Conservation (phyloP, 2,113 vertebrate genomes). For the Mesoclemmys tuberculata region DNA sequence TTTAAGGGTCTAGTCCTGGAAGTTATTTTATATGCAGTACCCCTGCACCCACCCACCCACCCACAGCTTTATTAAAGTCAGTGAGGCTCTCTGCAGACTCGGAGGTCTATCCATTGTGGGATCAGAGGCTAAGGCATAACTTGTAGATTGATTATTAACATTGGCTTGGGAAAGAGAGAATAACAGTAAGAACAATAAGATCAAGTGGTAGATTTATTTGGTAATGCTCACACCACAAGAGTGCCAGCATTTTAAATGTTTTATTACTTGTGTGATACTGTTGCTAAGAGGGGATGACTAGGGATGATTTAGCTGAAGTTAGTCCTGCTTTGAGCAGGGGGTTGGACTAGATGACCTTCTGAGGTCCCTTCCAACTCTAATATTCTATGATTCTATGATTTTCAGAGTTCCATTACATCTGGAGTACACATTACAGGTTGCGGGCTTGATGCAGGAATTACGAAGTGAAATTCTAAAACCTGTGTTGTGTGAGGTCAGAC, state of each 20-base stretch:
- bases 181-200: neutral
- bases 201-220: neutral
- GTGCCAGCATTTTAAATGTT: neutral
- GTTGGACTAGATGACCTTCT: too few relatives aligned
- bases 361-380: too few relatives aligned
- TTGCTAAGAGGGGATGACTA: neutral
- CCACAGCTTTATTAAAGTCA: neutral
- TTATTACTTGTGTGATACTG: neutral
- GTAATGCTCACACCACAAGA: neutral
- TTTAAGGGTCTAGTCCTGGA: neutral
- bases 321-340: too few relatives aligned
- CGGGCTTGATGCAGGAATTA: neutral
- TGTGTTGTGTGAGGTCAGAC: too few relatives aligned
- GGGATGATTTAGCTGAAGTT: too few relatives aligned
- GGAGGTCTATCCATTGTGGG: neutral
- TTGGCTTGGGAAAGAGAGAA: neutral
- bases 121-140: neutral
- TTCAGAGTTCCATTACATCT: neutral
- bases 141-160: neutral
- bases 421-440: too few relatives aligned
- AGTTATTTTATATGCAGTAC: neutral
- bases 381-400: too few relatives aligned
- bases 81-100: neutral
- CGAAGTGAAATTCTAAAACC: too few relatives aligned
- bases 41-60: neutral